Evolutionary conservation across 2,888 invertebrate genomes (phyloP), one percentile per base, ranked within the genome.

Genomic region (Chymomyza caudatula): DNA sequence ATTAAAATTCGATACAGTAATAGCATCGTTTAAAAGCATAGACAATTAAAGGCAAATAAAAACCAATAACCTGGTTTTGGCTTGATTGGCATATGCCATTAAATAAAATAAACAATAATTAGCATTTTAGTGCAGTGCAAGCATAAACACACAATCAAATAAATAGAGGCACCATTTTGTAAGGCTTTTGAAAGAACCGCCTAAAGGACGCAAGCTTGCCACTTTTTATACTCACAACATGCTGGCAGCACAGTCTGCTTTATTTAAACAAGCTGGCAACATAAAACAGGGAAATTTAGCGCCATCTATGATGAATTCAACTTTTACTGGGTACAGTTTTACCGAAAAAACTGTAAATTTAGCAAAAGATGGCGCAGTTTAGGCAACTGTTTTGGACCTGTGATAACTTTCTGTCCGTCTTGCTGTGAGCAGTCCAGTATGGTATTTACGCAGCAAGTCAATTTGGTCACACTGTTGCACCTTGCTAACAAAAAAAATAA

Each of bases 1-100:
- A 37, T 37, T 37, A 37, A 37, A 37, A 37, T 11, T 37, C 29
- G 29, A 11, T 37, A 8, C 29, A 37, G 8, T 11, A 29, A 29
- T 29, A 11, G 29, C 29, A 25, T 5, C 25, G 5, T 25, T 3
- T 5, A 29, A 49, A 42, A 57, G 49, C 56, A 23, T 29, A 55
- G 0, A 22, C n/a, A 6, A 60, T 69, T 67, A 60, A 25, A 67
- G 60, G 67, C 56, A 56, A 57, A 43, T 43, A 20, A 22, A 66
- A 1, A 13, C 19, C 42, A 67, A 3, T 19, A 2, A 20, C 53
- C 47, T 60, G 47, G 56, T 47, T 47, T 67, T 15, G 52, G 4
- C 19, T 23, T 17, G 55, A 23, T 20, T 44, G 6, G 22, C 17
- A n/a, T 47, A 15, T 62, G 70, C 43, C 6, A 23, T 23, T 13